These are phyloP conservation scores for Myxocyprinus asiaticus DNA, from an alignment of 2,113 vertebrate species.

Conservation along the genomic window DNA sequence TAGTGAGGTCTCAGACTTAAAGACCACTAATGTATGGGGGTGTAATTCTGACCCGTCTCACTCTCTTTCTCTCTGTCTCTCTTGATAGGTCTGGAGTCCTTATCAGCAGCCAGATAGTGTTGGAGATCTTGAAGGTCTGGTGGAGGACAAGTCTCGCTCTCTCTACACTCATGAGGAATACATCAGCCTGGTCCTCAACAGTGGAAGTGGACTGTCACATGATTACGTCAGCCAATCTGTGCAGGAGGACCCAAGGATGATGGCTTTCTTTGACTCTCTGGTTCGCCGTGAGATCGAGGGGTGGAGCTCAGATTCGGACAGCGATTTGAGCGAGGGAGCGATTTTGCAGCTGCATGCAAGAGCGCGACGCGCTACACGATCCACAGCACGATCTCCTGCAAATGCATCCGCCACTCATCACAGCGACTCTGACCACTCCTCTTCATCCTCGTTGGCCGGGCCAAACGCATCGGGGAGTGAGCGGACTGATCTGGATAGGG, in stretches of 20 bases:
- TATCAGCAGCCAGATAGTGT: slow-evolving; percentile 93
- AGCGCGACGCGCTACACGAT: slow-evolving; percentile 73
- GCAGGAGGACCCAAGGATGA: slow-evolving; percentile 97
- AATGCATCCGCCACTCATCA: slow-evolving; percentile 46
- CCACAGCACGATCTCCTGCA: slow-evolving; percentile 17
- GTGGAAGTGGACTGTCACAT: slow-evolving; percentile 93
- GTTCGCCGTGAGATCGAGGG: slow-evolving; percentile 96
- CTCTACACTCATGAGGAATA: slow-evolving; percentile 98
- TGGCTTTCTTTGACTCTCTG: slow-evolving; percentile 98
- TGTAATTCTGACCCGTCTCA: background rate
- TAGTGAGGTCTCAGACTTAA: background rate
- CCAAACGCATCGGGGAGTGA: slow-evolving; percentile 62
- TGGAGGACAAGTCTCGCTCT: slow-evolving; percentile 92
- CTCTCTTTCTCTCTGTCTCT: background rate
- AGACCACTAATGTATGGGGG: background rate
- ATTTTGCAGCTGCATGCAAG: slow-evolving; percentile 93
- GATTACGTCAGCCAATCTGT: slow-evolving; percentile 97
- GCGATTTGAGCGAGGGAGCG: slow-evolving; percentile 90
- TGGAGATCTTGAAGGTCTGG: slow-evolving; percentile 90
- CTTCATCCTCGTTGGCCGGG: slow-evolving; percentile 76
- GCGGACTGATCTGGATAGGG: slow-evolving; percentile 44
- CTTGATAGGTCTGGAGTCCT: slow-evolving; percentile 91
- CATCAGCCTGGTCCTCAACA: slow-evolving; percentile 96
- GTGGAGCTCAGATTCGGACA: slow-evolving; percentile 97
- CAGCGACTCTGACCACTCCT: slow-evolving; percentile 85